Evolutionary conservation across 2,888 invertebrate species (phyloP).

Genomic region (Gisinianus flammeolus): DNA sequence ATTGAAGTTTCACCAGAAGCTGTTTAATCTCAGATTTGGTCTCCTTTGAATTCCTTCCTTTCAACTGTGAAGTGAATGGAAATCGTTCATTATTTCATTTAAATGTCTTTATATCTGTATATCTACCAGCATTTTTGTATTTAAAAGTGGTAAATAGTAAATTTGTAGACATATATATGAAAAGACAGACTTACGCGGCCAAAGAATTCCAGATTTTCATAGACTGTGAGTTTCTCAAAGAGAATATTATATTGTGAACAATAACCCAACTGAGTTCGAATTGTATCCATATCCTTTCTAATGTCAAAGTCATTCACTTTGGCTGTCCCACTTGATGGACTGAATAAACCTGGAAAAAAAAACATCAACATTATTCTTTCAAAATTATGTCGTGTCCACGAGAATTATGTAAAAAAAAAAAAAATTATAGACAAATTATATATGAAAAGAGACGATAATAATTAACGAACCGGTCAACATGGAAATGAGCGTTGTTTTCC

Average conservation of each 20-base stretch:
- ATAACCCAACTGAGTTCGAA: constrained; percentile 78
- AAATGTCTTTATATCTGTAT: no score
- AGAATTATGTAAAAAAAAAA: no score
- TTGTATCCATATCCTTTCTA: constrained; percentile 68
- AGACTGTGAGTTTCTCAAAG: constrained; percentile 80
- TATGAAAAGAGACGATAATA: not conserved
- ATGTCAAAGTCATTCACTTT: constrained; percentile 76
- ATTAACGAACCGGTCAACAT: constrained; percentile 68
- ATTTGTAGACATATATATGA: not conserved
- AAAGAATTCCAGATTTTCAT: constrained; percentile 85
- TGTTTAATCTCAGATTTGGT: constrained; percentile 66
- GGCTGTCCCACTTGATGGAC: constrained; percentile 74
- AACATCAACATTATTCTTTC: not conserved
- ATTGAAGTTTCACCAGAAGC: constrained; percentile 69
- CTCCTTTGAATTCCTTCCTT: constrained; percentile 65
- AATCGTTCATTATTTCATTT: not conserved
- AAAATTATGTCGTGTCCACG: not conserved
- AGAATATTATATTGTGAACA: constrained; percentile 91
- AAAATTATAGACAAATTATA: constrained; percentile 14
- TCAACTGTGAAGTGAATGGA: constrained; percentile 65
- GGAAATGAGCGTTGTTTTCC: constrained; percentile 73
- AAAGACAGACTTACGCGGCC: constrained; percentile 68
- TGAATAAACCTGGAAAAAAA: constrained; percentile 70
- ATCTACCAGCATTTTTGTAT: not conserved
- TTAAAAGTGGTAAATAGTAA: not conserved